These are phyloP conservation scores for Coregonus sp. DNA, from an alignment of 2,797 vertebrate genomes.

Conservation along the genomic window DNA sequence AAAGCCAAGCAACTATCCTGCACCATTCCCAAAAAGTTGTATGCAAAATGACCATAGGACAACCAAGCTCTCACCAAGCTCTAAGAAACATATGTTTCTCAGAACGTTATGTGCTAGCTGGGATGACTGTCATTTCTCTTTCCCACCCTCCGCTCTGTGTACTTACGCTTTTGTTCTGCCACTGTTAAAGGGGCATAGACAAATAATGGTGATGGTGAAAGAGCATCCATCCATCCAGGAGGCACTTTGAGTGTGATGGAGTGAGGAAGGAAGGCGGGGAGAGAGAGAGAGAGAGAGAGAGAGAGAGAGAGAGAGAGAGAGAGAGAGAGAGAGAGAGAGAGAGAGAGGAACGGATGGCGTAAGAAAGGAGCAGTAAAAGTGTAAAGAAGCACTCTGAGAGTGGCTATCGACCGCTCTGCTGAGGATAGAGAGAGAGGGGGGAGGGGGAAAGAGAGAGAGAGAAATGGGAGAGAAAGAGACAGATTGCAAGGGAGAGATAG, in stretches of 20 bases:
- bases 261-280: background rate
- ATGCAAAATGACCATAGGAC: no score
- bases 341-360: no score
- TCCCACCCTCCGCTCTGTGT: constrained; percentile 7
- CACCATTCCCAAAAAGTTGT: no score
- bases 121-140: background rate
- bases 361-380: constrained; percentile 19
- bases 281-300: background rate
- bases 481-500: no score
- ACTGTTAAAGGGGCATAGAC: constrained; percentile 29
- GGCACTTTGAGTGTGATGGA: constrained; percentile 19
- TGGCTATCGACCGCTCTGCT: constrained; percentile 34
- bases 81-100: no score
- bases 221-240: constrained; percentile 20
- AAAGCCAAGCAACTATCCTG: no score
- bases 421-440: background rate
- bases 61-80: no score
- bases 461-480: no score
- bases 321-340: no score
- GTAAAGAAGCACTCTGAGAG: constrained; percentile 14
- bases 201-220: constrained; percentile 29
- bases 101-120: background rate
- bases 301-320: no score
- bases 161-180: constrained; percentile 10
- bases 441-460: background rate